phyloP scores from a whole-genome alignment of 2,113 vertebrate genomes.

The Oreochromis tanganicae region DNA sequence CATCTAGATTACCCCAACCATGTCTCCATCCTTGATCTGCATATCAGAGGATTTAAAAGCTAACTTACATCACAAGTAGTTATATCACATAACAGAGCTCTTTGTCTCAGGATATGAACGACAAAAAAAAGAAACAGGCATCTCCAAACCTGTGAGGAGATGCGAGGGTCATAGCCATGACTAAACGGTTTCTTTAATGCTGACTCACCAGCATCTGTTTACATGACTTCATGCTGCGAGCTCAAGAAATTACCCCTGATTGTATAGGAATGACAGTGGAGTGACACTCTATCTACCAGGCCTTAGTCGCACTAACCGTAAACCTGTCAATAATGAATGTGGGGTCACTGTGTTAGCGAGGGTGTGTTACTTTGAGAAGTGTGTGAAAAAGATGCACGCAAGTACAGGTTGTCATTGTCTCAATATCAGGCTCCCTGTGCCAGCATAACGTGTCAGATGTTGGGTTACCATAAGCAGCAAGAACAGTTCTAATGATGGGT shows the following conservation, averaged over 20 bases:
- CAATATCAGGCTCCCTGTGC: neutral
- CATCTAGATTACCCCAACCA: neutral
- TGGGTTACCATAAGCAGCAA: neutral
- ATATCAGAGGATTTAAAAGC: neutral
- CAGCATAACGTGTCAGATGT: neutral
- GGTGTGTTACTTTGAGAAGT: constrained; percentile 9
- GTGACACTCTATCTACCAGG: constrained; percentile 42
- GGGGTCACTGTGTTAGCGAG: constrained; percentile 15
- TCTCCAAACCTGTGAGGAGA: neutral
- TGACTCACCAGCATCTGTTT: neutral
- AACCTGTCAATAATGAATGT: constrained; percentile 59
- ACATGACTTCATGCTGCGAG: constrained; percentile 35
- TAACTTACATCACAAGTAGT: neutral
- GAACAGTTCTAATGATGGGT: neutral
- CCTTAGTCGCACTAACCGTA: constrained; percentile 11
- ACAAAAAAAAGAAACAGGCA: neutral
- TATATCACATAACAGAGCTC: neutral
- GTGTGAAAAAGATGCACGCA: neutral
- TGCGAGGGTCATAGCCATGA: neutral
- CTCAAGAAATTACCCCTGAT: constrained; percentile 50
- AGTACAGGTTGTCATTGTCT: neutral
- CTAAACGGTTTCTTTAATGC: neutral
- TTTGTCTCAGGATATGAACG: neutral
- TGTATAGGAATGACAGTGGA: constrained; percentile 34
- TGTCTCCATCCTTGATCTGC: neutral